Base-by-base conservation (phyloP, 1,140 invertebrate genomes). In the Apolygus lucorum region DNA sequence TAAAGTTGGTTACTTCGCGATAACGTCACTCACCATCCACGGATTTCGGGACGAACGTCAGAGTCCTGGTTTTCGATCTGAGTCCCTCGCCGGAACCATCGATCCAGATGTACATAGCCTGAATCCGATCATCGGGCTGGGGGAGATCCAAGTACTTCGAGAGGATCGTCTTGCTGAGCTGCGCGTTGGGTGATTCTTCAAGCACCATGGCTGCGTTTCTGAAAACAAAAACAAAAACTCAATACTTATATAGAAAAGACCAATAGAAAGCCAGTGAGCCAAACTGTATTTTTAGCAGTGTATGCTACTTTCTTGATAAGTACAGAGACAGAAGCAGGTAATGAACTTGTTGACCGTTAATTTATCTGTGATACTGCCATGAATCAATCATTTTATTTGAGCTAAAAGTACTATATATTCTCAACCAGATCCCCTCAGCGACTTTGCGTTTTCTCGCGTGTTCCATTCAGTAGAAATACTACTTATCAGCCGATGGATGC, bases 51-150 rank as follows among this genome's bases (percentile, higher is more conserved):
- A 90, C 82, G 73, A 86, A 89, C 75, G 89, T 87, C 34, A 96
- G 75, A 0, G 95, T 97, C 71, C 89, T 84, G 17, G 93, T 94
- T 78, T 98, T 98, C 76, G 88, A 87, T 70, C 96, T 82, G 1
- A 97, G 76, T 71, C 89, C 85, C 79, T 97, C 93, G 1, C 93
- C 93, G 1, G 90, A 91, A 1, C 95, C 95, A 78, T 98, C 95
- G 70, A 98, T 94, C 95, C 96, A 98, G 42, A 98, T 85, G 80
- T 98, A 98, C 72, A 90, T 93, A 0, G 88, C 90, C 76, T 93
- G 88, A 29, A 92, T 83, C 75, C 85, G 84, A 70, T 91, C 84
- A 0, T 88, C 88, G 0, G 91, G 90, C 70, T 91, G 84, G 0
- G 88, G 88, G 52, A 96, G 80, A 63, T 84, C 82, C 75, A 92